Percentiles rank a stretch among this genome's conserved stretches.
phyloP scores from a whole-genome alignment of 2,888 invertebrate genomes.

The Pasiphila rectangulata region DNA sequence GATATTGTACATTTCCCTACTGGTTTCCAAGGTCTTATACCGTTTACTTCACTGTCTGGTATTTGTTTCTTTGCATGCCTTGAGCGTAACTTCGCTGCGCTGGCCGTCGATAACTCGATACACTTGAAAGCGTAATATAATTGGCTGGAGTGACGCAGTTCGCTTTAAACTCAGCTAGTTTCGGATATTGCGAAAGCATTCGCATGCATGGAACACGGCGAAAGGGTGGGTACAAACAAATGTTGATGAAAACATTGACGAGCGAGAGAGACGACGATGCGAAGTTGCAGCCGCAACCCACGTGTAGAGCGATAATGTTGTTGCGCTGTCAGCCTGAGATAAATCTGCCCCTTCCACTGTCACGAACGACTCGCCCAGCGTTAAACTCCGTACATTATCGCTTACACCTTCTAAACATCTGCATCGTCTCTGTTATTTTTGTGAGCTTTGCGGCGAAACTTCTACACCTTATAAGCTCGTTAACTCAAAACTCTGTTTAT shows the following conservation, averaged over 20 bases:
- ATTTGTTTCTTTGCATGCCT: conserved; percentile 23
- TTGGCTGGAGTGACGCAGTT: conserved; percentile 35
- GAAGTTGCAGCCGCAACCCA: conserved; percentile 40
- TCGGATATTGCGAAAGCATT: conserved; percentile 41
- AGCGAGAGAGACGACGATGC: conserved; percentile 45
- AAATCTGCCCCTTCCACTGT: conserved; percentile 48
- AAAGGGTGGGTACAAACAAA: conserved; percentile 31
- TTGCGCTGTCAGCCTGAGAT: conserved; percentile 51
- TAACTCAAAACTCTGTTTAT: too few relatives aligned
- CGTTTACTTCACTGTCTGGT: conserved; percentile 25
- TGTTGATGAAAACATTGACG: conserved; percentile 40
- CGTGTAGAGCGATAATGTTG: conserved; percentile 54
- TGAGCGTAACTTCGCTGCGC: conserved; percentile 10
- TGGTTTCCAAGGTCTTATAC: conserved; percentile 31
- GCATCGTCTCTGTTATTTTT: conserved; percentile 22
- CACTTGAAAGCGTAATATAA: conserved; percentile 27
- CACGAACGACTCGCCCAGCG: conserved; percentile 39
- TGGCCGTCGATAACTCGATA: conserved; percentile 19
- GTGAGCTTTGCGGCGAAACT: not conserved
- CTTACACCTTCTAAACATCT: conserved; percentile 25
- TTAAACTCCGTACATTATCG: conserved; percentile 47
- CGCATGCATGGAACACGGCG: conserved; percentile 38
- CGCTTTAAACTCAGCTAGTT: conserved; percentile 33
- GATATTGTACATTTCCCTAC: conserved; percentile 30
- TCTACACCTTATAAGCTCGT: too few relatives aligned